A percentile compares a stretch with the other conserved stretches of the same genome.
Evolutionary conservation across 2,888 invertebrate species (phyloP).

Genomic region (Zaprionus obscuricornis): DNA sequence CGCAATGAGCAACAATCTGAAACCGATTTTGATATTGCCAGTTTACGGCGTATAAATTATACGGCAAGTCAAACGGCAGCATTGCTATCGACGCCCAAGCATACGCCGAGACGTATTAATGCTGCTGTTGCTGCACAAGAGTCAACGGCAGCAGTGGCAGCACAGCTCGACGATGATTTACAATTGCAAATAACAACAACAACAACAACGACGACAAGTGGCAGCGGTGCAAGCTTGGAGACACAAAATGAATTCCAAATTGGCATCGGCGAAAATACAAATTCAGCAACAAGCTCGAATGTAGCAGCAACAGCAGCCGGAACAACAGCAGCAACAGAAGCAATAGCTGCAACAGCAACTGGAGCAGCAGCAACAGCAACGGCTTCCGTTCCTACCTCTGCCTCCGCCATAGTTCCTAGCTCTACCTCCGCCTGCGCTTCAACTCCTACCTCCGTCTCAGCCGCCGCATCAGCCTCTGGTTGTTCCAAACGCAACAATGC

Average conservation of each 20-base stretch:
- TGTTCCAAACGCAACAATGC: slow-evolving; percentile 49
- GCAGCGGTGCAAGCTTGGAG: slow-evolving; percentile 45
- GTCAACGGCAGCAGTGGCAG: slow-evolving; percentile 5
- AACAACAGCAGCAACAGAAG: too few relatives aligned
- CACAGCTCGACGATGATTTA: slow-evolving; percentile 77
- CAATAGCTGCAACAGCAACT: too few relatives aligned
- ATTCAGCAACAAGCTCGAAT: slow-evolving; percentile 4
- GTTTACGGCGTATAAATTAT: slow-evolving; percentile 83
- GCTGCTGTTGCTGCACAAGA: slow-evolving; percentile 13
- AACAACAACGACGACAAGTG: slow-evolving; percentile 56
- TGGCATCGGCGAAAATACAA: slow-evolving; percentile 27
- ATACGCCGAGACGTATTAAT: slow-evolving; percentile 71
- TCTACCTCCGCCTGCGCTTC: slow-evolving; percentile 37
- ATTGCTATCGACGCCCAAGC: slow-evolving; percentile 81
- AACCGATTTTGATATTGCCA: slow-evolving; percentile 77
- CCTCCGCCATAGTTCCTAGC: slow-evolving; percentile 67
- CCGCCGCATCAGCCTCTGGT: slow-evolving; percentile 44
- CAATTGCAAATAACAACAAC: slow-evolving; percentile 76
- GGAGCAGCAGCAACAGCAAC: too few relatives aligned
- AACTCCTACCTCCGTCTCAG: slow-evolving; percentile 52
- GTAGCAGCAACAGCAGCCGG: slow-evolving; percentile 1
- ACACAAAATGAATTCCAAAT: slow-evolving; percentile 54
- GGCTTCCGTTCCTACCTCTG: too few relatives aligned
- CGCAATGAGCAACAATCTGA: slow-evolving; percentile 86
- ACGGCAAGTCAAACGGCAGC: slow-evolving; percentile 83